Evolutionary conservation across 2,888 invertebrate species (phyloP).

Genomic region (Litoditis marina): DNA sequence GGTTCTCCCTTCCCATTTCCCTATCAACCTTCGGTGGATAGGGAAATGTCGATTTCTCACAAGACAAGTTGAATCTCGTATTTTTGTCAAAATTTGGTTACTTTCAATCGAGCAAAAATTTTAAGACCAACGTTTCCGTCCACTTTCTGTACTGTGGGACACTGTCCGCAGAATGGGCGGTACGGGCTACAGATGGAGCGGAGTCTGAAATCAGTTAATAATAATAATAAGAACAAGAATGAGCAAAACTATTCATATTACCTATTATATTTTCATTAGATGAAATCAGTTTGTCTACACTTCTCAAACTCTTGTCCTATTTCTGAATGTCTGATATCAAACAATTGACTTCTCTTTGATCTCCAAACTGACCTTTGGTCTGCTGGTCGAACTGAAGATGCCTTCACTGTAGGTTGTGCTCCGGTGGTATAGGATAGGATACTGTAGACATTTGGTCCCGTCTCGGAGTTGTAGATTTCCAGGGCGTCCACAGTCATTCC

Average conservation of each 20-base stretch:
- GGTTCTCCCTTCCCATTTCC: too few species aligned
- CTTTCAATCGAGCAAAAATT: too few species aligned
- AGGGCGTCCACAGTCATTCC: conserved; percentile 49
- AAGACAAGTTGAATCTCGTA: too few species aligned
- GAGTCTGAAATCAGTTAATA: conserved; percentile 17
- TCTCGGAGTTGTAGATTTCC: conserved; percentile 26
- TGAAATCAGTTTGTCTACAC: background rate
- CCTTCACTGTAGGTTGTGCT: conserved; percentile 32
- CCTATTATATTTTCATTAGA: background rate
- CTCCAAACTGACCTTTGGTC: conserved; percentile 25
- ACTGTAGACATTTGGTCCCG: conserved; percentile 20
- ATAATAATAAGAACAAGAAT: background rate
- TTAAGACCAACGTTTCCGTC: conserved; percentile 37
- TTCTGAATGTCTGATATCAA: too few species aligned
- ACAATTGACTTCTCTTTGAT: too few species aligned
- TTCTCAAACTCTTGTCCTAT: too few species aligned
- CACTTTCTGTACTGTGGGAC: conserved; percentile 43
- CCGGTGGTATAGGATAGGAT: conserved; percentile 39
- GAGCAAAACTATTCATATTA: background rate
- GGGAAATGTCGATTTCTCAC: too few species aligned
- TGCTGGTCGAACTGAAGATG: conserved; percentile 27
- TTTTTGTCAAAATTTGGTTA: too few species aligned
- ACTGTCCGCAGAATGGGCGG: conserved; percentile 55
- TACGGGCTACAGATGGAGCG: conserved; percentile 55
- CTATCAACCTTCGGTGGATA: too few species aligned